Conservation (phyloP, 2,797 vertebrate species). For the Pipistrellus pygmaeus region DNA sequence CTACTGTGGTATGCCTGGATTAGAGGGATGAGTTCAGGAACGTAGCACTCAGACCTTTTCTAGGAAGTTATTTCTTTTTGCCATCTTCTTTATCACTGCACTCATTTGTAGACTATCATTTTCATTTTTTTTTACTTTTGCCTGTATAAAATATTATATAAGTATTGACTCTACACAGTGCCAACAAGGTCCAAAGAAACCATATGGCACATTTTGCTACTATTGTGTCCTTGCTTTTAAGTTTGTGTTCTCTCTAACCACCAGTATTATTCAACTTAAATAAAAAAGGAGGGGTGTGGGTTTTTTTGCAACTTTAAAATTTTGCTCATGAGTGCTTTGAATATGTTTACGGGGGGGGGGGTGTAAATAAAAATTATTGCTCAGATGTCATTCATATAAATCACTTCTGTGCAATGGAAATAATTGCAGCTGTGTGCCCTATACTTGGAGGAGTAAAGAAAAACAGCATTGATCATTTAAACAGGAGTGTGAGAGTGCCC, state of each 20-base stretch:
- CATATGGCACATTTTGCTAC: neutral
- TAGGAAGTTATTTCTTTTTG: neutral
- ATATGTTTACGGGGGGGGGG: slow-evolving; percentile 71
- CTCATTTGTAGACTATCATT: neutral
- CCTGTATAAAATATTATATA: slow-evolving; percentile 2
- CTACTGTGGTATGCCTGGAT: rapidly evolving
- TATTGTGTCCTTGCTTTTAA: neutral
- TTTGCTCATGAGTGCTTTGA: slow-evolving; percentile 62
- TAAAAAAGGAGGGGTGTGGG: neutral
- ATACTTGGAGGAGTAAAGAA: slow-evolving; percentile 34
- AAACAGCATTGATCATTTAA: slow-evolving; percentile 43
- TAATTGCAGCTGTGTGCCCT: slow-evolving; percentile 68
- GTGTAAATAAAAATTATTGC: slow-evolving; percentile 78
- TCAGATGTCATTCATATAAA: slow-evolving; percentile 79
- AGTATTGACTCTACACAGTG: neutral
- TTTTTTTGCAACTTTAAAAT: slow-evolving; percentile 53
- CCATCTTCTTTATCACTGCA: neutral
- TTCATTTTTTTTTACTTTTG: neutral
- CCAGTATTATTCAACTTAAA: slow-evolving; percentile 35
- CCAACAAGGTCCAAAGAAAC: neutral
- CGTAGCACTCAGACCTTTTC: neutral
- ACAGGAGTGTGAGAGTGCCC: neutral
- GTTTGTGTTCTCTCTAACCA: neutral
- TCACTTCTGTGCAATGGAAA: slow-evolving; percentile 71
- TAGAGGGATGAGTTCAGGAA: neutral